Evolutionary conservation across 2,113 vertebrate genomes (phyloP), one percentile per base, ranked within the genome.

Genomic region (Orycteropus afer): DNA sequence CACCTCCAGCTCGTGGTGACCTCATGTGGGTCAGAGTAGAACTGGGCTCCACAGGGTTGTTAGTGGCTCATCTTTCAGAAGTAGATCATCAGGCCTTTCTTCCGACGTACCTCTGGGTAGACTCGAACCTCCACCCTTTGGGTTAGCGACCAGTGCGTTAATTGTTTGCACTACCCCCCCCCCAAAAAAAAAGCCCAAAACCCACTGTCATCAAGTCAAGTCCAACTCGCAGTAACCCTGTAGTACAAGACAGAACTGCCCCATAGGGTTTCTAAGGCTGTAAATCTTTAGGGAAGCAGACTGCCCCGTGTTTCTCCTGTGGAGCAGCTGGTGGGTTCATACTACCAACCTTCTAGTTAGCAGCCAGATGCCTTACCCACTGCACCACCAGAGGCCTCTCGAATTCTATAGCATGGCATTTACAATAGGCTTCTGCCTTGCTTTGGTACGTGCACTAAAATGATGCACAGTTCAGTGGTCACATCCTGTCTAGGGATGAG

Each of bases 391-490:
- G 34, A 34, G 65, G 6, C 65, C 6, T 34, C 18, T 5, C 15
- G 17, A 10, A 55, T 34, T 47, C 29, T 23, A 0, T 3, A 5
- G 65, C 2, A 4, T 7, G 6, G 4, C 18, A 0, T 49, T 18
- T 45, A 1, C 20, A 20, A 0, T 7, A 1, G 32, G 2, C n/a
- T 40, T 55, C 73, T 9, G 0, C 13, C 0, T 6, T 32, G 45
- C 71, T 55, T 63, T 9, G 0, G 0, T 3, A 15, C 7, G 11
- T 53, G 25, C 14, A 47, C 40, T 53, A 2, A 45, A 11, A 37
- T 2, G 10, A 17, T 7, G 7, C 11, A 5, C n/a, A 1, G 18
- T 59, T 1, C 14, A 57, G 12, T n/a, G 20, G 61, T 65, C 42
- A 15, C 32, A 18, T 20, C 37, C 13, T 37, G 4, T 45, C 7